These are phyloP conservation scores for Drosophila phalerata DNA, from an alignment of 2,888 invertebrate genomes.

Conservation along the genomic window DNA sequence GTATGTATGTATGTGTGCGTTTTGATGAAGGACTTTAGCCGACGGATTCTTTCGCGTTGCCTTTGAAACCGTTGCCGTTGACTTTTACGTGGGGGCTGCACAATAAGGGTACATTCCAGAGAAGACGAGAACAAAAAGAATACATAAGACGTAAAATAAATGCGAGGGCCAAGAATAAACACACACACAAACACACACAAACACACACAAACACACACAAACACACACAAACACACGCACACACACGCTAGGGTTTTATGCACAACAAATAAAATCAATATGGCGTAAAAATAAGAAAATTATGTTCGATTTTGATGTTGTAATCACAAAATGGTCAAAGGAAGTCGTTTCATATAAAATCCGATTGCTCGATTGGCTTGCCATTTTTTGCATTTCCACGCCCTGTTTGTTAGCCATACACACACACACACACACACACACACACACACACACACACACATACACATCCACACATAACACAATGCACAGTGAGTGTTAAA, in stretches of 20 bases:
- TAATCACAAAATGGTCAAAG: conserved; percentile 63
- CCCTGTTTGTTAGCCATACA: conserved; percentile 22
- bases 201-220: conserved; percentile 21
- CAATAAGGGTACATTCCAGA: conserved; percentile 39
- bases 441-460: conserved; percentile 22
- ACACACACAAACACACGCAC: conserved; percentile 16
- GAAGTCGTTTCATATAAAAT: conserved; percentile 41
- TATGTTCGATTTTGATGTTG: conserved; percentile 65
- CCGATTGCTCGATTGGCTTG: conserved; percentile 29
- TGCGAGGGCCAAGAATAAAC: conserved; percentile 51
- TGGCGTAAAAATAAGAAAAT: conserved; percentile 66
- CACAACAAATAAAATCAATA: conserved; percentile 73
- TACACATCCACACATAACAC: too few species aligned
- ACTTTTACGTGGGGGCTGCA: conserved; percentile 51
- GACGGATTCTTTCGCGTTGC: conserved; percentile 44
- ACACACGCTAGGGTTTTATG: conserved; percentile 46
- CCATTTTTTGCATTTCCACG: conserved; percentile 40
- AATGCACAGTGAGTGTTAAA: background rate
- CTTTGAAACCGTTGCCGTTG: conserved; percentile 54
- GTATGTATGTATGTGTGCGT: conserved; percentile 24
- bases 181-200: conserved; percentile 23
- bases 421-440: conserved; percentile 18
- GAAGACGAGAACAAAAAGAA: conserved; percentile 32
- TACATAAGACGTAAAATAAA: conserved; percentile 61
- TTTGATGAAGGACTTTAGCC: conserved; percentile 65